Evolutionary conservation across 92 coral and sea anemone genomes (phyloP), one percentile per base, ranked within the genome.

Genomic region (Porites divaricata): DNA sequence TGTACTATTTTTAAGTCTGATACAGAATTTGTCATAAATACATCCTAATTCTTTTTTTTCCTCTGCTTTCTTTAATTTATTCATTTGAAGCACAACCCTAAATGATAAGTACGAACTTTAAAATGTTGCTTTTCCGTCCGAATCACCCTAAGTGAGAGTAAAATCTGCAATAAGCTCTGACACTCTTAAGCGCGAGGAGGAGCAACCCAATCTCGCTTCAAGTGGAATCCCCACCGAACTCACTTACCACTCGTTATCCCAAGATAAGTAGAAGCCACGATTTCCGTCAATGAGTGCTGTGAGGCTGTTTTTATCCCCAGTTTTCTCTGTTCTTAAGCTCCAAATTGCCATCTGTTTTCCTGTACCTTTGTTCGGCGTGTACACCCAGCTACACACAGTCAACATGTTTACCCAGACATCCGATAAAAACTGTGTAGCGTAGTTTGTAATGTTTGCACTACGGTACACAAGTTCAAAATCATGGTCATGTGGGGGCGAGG

Each of bases 391-490:
- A 12, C 79, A 75, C 19, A 52, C 67, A 8, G 67, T 28, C 15
- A 75, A 1, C 25, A 17, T 1, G 1, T 8, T 0, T 15, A 57
- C 1, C 21, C 17, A 28, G 2, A 2, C 9, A 2, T 57, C 0
- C 2, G 15, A 1, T 0, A 75, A 23, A 6, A 2, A 5, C 9
- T 75, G 20, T 28, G 8, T 19, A 64, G 58, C 67, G 23, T 35
- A 59, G 65, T 19, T 75, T 3, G 16, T 11, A 4, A 19, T 9
- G 10, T 16, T 45, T 17, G 51, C n/a, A 2, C 24, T 53, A 4
- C 52, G 13, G 67, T 52, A 75, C n/a, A 75, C 28, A 56, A 75
- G 67, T 67, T 75, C 79, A 26, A 75, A 75, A 67, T 75, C 79
- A 70, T 70, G 45, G 53, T 45, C 74, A 28, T 26, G 1, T 3